Percentiles rank a stretch among this genome's conserved stretches.
These are phyloP conservation scores for Conus ventricosus DNA, from an alignment of 1,140 invertebrate species.

Conservation along the genomic window DNA sequence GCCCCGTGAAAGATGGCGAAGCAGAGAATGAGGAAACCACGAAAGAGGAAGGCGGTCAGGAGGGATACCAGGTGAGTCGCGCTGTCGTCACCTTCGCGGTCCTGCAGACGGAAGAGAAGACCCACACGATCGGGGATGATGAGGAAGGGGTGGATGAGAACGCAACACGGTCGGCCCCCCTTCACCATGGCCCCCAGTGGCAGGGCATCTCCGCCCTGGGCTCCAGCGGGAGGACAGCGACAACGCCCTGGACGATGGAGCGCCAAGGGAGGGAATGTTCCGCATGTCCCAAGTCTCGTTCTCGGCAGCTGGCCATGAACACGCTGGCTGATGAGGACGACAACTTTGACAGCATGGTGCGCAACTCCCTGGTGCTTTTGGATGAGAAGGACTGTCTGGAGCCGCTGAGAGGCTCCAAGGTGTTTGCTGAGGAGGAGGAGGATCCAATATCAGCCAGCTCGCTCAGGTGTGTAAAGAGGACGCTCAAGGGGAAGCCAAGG, in stretches of 20 bases:
- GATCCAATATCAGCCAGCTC: conserved; percentile 25
- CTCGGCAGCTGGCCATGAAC: conserved; percentile 54
- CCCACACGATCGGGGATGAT: conserved; percentile 58
- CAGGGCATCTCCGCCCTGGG: conserved; percentile 65
- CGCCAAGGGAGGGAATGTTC: conserved; percentile 51
- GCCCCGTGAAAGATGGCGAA: conserved; percentile 33
- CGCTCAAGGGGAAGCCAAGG: background rate
- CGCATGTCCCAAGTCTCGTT: conserved; percentile 45
- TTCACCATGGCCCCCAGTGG: conserved; percentile 73
- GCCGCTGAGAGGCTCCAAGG: conserved; percentile 56
- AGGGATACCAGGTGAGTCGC: conserved; percentile 53
- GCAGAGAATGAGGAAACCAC: conserved; percentile 46
- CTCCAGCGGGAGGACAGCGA: conserved; percentile 61
- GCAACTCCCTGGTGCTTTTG: conserved; percentile 63
- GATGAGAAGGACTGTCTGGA: conserved; percentile 61
- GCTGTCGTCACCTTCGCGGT: conserved; percentile 66
- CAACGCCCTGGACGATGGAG: conserved; percentile 53
- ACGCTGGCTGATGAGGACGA: conserved; percentile 68
- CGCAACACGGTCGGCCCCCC: conserved; percentile 70
- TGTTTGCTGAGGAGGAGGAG: conserved; percentile 63
- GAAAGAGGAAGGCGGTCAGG: conserved; percentile 48
- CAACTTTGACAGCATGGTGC: conserved; percentile 61
- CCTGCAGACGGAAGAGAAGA: conserved; percentile 69
- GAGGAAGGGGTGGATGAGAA: conserved; percentile 71
- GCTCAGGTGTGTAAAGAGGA: background rate